Percentiles rank a stretch among this genome's conserved stretches.
These are phyloP conservation scores for Tragulus kanchil DNA, from an alignment of 2,113 vertebrate genomes.

Conservation along the genomic window DNA sequence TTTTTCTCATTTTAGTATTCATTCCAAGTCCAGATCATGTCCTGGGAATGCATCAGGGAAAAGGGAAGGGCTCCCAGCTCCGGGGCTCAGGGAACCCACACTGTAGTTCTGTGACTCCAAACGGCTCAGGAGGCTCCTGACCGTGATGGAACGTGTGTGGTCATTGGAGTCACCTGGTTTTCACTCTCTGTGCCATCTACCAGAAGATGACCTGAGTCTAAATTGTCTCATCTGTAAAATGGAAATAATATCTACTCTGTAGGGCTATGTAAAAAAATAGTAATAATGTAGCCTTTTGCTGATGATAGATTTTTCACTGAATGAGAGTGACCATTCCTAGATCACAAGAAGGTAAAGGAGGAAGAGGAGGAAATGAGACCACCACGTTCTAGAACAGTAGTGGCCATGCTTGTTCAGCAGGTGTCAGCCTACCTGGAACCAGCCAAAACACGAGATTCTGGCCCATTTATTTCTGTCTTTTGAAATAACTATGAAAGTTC, in stretches of 20 bases:
- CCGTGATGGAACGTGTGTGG: neutral
- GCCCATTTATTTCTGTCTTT: neutral
- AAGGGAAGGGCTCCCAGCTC: neutral
- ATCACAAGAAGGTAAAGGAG: neutral
- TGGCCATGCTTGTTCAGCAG: neutral
- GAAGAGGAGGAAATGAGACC: neutral
- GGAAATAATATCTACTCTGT: neutral
- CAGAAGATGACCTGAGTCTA: neutral
- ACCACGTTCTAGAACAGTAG: neutral
- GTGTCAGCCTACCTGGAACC: neutral
- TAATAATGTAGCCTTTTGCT: neutral
- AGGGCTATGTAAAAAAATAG: constrained; percentile 1
- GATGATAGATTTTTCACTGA: neutral
- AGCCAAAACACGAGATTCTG: neutral
- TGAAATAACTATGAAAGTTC: constrained; percentile 37
- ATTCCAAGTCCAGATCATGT: neutral
- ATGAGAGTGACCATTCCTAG: neutral
- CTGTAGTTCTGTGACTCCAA: neutral
- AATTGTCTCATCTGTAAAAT: neutral
- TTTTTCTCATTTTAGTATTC: neutral
- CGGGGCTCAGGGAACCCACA: neutral
- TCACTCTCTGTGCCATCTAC: neutral
- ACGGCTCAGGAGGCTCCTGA: neutral
- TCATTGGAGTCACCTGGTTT: neutral
- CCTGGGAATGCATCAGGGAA: neutral